Evolutionary conservation across 2,113 vertebrate species (phyloP), one percentile per base, ranked within the genome.

Genomic region (Thymallus thymallus): DNA sequence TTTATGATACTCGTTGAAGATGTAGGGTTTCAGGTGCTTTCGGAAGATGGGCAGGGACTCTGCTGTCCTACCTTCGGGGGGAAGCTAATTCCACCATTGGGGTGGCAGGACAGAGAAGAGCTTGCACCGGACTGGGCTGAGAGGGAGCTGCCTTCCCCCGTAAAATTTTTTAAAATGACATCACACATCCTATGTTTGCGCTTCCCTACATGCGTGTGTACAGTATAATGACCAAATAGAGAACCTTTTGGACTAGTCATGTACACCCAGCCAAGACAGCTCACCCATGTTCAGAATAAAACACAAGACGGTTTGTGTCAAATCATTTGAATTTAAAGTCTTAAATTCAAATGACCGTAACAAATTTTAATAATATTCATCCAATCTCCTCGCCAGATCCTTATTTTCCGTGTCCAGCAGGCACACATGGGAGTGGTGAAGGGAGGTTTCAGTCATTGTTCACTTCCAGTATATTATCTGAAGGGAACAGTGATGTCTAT

Each of bases 281-380:
- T 88, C 85, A 82, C n/a, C 60, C 60, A 23, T 24, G 22, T 62
- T 62, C 13, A 62, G 2, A 62, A 62, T 10, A 62, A 23, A 62
- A 62, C 9, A 10, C n/a, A 62, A 23, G n/a, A 62, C 23, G n/a
- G 18, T 24, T 13, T 10, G 60, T 60, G 60, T 84, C 61, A 46
- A 55, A 68, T 73, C 76, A 85, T 26, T 70, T 82, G n/a, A 80
- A 84, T 87, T 45, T 78, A 45, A 73, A 22, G 70, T 65, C 51
- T 65, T 80, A 76, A 81, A 46, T 83, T 51, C 61, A 66, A 63
- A 30, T 76, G 69, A 75, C 48, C 46, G 45, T 58, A 29, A 29
- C 79, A 41, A 68, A 76, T 75, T 77, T 30, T 82, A 63, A 46
- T 46, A 46, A 46, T 82, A 67, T 84, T 82, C 75, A 77, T 30